phyloP scores from a whole-genome alignment of 2,113 vertebrate genomes.

The Rhynchomys soricoides region DNA sequence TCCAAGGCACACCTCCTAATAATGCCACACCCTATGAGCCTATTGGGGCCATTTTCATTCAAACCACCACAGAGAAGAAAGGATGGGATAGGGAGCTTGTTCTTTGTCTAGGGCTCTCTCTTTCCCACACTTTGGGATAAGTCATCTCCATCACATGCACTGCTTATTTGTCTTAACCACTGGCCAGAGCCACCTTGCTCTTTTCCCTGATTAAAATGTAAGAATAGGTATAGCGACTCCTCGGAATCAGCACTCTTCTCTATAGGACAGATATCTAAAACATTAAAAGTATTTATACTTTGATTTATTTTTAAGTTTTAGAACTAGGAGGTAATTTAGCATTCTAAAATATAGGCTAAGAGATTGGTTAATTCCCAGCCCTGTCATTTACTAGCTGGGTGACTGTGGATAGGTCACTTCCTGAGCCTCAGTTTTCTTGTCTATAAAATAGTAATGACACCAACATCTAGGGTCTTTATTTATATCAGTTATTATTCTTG shows the following conservation, averaged over 20 bases:
- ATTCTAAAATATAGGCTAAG: neutral
- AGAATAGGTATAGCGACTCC: neutral
- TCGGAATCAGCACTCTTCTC: neutral
- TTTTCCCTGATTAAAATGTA: slow-evolving; percentile 10
- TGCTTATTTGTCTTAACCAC: neutral
- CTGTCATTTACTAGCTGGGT: neutral
- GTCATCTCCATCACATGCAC: neutral
- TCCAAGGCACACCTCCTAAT: too few species aligned
- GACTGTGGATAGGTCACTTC: neutral
- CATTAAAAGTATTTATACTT: neutral
- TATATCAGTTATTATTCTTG: neutral
- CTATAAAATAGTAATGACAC: neutral
- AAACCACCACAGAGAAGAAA: neutral
- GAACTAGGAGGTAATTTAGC: neutral
- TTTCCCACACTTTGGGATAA: neutral
- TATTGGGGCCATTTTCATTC: too few species aligned
- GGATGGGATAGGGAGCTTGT: neutral
- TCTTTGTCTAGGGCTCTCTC: neutral
- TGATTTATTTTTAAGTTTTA: slow-evolving; percentile 21
- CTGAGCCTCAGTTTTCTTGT: neutral
- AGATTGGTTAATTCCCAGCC: neutral
- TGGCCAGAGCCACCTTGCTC: neutral
- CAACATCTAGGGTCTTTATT: neutral
- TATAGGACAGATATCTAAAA: neutral
- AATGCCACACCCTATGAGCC: too few species aligned